Evolutionary conservation across 2,888 invertebrate genomes (phyloP).

Genomic region (Onthophagus sagittarius): DNA sequence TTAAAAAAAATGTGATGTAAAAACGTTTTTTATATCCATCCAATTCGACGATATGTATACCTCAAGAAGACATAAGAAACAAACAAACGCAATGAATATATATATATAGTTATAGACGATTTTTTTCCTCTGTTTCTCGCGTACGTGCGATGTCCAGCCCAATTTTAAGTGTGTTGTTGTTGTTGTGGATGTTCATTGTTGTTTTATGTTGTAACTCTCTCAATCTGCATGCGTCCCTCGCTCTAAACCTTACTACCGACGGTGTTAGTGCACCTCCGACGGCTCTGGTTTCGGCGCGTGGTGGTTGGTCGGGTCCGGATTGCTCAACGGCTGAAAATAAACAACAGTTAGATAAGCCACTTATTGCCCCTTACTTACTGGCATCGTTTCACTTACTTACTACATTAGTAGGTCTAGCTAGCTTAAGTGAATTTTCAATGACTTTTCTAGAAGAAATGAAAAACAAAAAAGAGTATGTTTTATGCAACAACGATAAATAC

Average conservation of each 20-base stretch:
- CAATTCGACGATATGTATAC: constrained; percentile 40
- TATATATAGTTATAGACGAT: constrained; percentile 23
- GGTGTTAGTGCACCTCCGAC: constrained; percentile 74
- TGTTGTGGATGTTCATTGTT: neutral
- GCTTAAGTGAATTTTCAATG: constrained; percentile 11
- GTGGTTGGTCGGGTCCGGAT: constrained; percentile 80
- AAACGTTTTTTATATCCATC: constrained; percentile 25
- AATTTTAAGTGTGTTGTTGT: constrained; percentile 14
- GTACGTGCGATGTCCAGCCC: constrained; percentile 28
- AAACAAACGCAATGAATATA: constrained; percentile 35
- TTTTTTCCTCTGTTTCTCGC: constrained; percentile 26
- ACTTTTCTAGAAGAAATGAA: constrained; percentile 9
- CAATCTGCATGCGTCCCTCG: neutral
- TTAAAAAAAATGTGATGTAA: constrained; percentile 34
- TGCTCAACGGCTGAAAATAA: constrained; percentile 64
- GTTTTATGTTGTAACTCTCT: neutral
- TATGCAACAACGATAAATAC: neutral
- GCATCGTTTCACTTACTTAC: constrained; percentile 7
- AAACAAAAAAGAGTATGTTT: constrained; percentile 5
- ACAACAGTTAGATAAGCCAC: constrained; percentile 10
- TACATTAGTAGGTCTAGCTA: constrained; percentile 10
- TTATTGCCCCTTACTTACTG: neutral
- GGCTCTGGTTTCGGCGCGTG: constrained; percentile 75
- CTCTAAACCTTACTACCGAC: constrained; percentile 20
- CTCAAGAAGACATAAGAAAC: constrained; percentile 36